Base-by-base conservation (phyloP, 2,113 vertebrate species). In the Sceloporus undulatus region DNA sequence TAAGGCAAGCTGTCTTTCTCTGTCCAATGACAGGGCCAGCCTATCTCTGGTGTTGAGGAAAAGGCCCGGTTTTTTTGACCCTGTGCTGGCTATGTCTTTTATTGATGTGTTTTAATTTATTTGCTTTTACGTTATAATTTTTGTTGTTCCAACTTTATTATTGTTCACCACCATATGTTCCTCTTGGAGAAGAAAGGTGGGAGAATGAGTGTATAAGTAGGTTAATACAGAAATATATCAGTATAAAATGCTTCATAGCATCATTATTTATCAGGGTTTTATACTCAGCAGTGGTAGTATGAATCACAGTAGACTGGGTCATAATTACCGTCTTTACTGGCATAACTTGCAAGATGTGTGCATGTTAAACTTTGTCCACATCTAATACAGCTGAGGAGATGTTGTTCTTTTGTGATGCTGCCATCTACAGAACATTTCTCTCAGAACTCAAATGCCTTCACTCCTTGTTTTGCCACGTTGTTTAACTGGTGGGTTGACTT, bases 361-460 rank as follows among this genome's bases (percentile, higher is more conserved):
- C 27, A 87, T 74, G 29, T 74, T 42, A 81, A 82, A 40, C 70
- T 65, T 34, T 27, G 13, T 27, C 21, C 11, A 76, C 21, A 3
- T 66, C 62, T 27, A 59, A 59, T 38, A 85, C 3, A 18, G 11
- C 56, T 66, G 42, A 76, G 68, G 59, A 66, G 52, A 4, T 2
- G 27, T 25, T n/a, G 40, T 76, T 68, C 16, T 66, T 76, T 14
- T 27, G 56, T 14, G 56, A 27, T 87, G 56, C 42, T 88, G 79
- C 71, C 79, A 88, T 52, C 70, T 76, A 82, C 56, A 82, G 79
- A 88, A 82, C 82, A 52, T 77, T 66, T 68, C 40, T 82, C 38
- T 75, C 18, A 82, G 27, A 82, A 75, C 56, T 52, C 14, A 16
- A 76, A 76, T 76, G 2, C 18, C 29, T 78, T 85, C 9, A 19